Base-by-base conservation (phyloP, 1,140 invertebrate genomes). In the Pomacea maculata region DNA sequence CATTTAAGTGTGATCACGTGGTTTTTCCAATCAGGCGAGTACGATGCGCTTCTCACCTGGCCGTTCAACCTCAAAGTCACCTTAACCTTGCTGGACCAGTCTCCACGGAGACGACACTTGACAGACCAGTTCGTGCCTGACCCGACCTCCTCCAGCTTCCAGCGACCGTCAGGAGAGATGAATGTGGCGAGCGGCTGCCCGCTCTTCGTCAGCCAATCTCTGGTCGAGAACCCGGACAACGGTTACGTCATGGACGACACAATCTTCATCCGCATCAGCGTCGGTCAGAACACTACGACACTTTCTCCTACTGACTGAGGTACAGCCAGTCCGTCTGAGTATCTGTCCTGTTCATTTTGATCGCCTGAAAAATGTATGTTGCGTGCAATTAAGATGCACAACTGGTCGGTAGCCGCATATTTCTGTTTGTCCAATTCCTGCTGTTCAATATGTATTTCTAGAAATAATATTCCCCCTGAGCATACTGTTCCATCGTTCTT, bases 111-210 rank as follows among this genome's bases (percentile, higher is more conserved):
- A 9, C 70, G 86, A 9, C 79, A 85, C 74, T 14, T 89, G 52
- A 84, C 80, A 7, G 88, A 90, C 79, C 80, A 85, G 14, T 91
- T 91, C 81, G 82, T 83, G 34, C 89, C 90, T 8, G 89, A 88
- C 73, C 78, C 84, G 12, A 81, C 63, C 9, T 86, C 85, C 73
- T 78, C 79, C 12, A 86, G 84, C 34, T 91, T 90, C 79, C 80
- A 85, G 57, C 67, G 83, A 21, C 90, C 90, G 15, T 83, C 79
- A 6, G 81, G 86, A 4, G 89, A 91, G 61, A 89, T 88, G 86
- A 91, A 91, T 78, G 87, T 89, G 7, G 89, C 88, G 4, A 86
- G 82, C 75, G 90, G 89, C 0, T 90, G 87, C 80, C 89, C 89
- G 12, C 72, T 86, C 15, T 91, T 91, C 85, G 85, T 87, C 15